Evolutionary conservation across 2,888 invertebrate species (phyloP).

Genomic region (Plemyria rubiginata): DNA sequence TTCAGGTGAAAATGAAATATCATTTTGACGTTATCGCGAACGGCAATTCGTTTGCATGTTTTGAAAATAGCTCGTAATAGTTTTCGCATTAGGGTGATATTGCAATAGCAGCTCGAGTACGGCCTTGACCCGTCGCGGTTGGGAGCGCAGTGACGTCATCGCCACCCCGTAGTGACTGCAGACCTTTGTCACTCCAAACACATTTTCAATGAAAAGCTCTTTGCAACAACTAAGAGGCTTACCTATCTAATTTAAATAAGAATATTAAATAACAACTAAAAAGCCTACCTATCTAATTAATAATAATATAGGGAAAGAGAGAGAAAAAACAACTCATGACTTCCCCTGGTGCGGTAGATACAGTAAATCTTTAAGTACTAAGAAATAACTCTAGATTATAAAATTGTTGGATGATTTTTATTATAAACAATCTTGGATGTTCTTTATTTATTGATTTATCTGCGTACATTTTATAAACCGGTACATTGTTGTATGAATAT

Average conservation of each 20-base stretch:
- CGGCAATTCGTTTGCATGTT: slow-evolving; percentile 3
- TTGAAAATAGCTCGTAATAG: slow-evolving; percentile 16
- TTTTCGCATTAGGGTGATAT: slow-evolving; percentile 14
- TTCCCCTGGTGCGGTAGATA: too few relatives aligned
- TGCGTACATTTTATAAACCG: too few relatives aligned
- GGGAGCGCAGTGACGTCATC: slow-evolving; percentile 52
- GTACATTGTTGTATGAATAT: too few relatives aligned
- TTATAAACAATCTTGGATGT: too few relatives aligned
- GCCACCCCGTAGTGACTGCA: slow-evolving; percentile 15
- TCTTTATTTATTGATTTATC: too few relatives aligned
- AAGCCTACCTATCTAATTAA: too few relatives aligned
- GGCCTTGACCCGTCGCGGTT: slow-evolving; percentile 51
- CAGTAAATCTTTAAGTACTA: too few relatives aligned
- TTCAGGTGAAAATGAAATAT: slow-evolving; percentile 29
- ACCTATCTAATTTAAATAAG: not conserved
- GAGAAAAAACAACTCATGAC: too few relatives aligned
- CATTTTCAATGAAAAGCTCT: slow-evolving; percentile 20
- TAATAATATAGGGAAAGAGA: too few relatives aligned
- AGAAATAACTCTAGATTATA: too few relatives aligned
- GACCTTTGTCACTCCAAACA: slow-evolving; percentile 20
- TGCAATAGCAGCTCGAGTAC: slow-evolving; percentile 20
- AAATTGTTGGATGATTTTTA: too few relatives aligned
- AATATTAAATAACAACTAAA: not conserved
- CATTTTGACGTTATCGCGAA: slow-evolving; percentile 17
- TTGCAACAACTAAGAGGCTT: not conserved